phyloP scores from a whole-genome alignment of 2,113 vertebrate genomes.

The Pseudopipra pipra region DNA sequence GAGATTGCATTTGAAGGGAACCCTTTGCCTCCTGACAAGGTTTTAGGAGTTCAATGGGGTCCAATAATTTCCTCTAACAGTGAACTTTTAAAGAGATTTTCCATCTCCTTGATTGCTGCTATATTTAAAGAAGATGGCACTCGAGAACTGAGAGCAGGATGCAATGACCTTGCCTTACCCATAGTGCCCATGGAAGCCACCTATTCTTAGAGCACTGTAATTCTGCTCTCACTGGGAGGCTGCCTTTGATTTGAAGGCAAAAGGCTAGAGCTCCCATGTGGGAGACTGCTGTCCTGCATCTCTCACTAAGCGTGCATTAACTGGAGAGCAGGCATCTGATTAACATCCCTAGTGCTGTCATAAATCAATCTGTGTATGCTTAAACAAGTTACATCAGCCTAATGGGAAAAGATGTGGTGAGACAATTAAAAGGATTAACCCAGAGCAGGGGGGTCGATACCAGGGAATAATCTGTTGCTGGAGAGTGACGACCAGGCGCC shows the following conservation, averaged over 20 bases:
- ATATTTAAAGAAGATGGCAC: slow-evolving; percentile 19
- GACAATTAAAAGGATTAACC: slow-evolving; percentile 73
- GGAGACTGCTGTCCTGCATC: not conserved
- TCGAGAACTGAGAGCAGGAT: not conserved
- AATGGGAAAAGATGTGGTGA: slow-evolving; percentile 60
- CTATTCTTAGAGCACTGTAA: not conserved
- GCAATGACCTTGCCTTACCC: not conserved
- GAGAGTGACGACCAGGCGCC: not conserved
- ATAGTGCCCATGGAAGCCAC: rapidly evolving
- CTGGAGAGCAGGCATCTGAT: slow-evolving; percentile 39
- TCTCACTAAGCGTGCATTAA: not conserved
- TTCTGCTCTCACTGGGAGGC: not conserved
- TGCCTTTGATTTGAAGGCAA: not conserved
- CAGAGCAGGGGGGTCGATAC: slow-evolving; percentile 10
- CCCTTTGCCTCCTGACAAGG: not conserved
- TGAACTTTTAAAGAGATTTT: slow-evolving; percentile 19
- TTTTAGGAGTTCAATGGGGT: not conserved
- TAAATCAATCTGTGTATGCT: slow-evolving; percentile 59
- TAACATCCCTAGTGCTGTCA: slow-evolving; percentile 3
- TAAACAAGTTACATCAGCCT: slow-evolving; percentile 52
- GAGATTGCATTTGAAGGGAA: not conserved
- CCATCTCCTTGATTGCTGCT: slow-evolving; percentile 30
- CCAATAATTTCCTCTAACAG: not conserved
- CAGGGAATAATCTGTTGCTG: slow-evolving; percentile 27
- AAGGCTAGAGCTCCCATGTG: not conserved